Base-by-base conservation (phyloP, 2,113 vertebrate genomes). In the Gopherus evgoodei region DNA sequence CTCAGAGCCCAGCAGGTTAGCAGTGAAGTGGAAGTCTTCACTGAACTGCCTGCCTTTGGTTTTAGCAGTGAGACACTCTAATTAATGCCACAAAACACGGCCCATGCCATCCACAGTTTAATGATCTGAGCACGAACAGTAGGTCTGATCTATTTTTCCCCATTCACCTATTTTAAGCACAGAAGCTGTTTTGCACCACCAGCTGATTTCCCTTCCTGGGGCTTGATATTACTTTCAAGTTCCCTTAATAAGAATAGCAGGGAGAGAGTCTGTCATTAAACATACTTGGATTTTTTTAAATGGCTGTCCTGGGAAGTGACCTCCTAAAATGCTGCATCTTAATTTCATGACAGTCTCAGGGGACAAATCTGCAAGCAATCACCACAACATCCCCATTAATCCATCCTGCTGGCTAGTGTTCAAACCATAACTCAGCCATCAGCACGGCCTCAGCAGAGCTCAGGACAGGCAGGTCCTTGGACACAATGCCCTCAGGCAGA, bases 201-300 rank as follows among this genome's bases (percentile, higher is more conserved):
- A 81, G 90, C 87, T 1, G 2, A 92, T 87, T 95, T 90, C 53
- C 91, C 94, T 96, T 95, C 95, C 95, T 91, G 91, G 97, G 91
- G 94, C 96, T 80, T 3, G 88, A 91, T 96, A 93, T 94, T 95
- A 97, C 96, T 96, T 97, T 97, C 93, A 96, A 95, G 93, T 94
- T 96, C 92, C 88, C 54, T 94, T 96, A 91, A 59, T 94, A 97
- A 96, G 94, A 86, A 94, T 87, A 94, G 93, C 29, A 84, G 96
- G 89, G 24, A 88, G 93, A 96, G 92, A 90, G 57, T 93, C 81
- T 94, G 87, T 90, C 90, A 95, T 83, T 95, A 96, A 97, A 92
- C 93, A 92, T 82, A 88, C 76, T 95, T 17, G 90, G 75, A 89
- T 95, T 95, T 94, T 96, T 95, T 97, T 49, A 96, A 96, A 94